These are phyloP conservation scores for Phainopepla nitens DNA, from an alignment of 2,113 vertebrate genomes.

Conservation along the genomic window DNA sequence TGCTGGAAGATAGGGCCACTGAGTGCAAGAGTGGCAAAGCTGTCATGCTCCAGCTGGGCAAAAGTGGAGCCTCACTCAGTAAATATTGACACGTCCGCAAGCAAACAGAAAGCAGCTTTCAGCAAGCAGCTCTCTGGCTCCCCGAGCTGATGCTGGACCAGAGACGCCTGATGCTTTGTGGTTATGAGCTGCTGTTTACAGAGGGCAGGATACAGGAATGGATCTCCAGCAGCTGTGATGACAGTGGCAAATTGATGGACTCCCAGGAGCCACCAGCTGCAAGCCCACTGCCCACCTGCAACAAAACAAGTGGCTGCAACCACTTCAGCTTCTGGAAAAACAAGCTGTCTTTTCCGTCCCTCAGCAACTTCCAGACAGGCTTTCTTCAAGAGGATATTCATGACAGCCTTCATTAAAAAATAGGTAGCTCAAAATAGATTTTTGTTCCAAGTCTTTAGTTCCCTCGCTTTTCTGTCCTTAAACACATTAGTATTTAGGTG, in stretches of 20 bases:
- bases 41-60: constrained; percentile 56
- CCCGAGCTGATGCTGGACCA: constrained; percentile 39
- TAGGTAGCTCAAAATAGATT: not conserved
- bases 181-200: constrained; percentile 37
- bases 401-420: not conserved
- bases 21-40: constrained; percentile 55
- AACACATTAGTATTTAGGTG: not conserved
- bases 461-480: not conserved
- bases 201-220: constrained; percentile 50
- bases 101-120: constrained; percentile 60
- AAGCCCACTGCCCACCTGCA: constrained; percentile 28
- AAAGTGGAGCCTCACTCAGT: constrained; percentile 54
- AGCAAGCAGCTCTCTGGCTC: constrained; percentile 36
- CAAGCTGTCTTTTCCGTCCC: not conserved
- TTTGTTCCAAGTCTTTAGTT: not conserved
- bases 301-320: not conserved
- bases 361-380: not conserved
- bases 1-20: constrained; percentile 29
- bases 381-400: not conserved
- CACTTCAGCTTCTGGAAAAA: constrained; percentile 31
- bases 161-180: constrained; percentile 2
- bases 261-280: constrained; percentile 20
- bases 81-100: constrained; percentile 63
- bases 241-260: constrained; percentile 37
- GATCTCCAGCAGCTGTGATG: constrained; percentile 50